Evolutionary conservation across 2,888 invertebrate genomes (phyloP), one percentile per base, ranked within the genome.

Genomic region (Agrotis segetum): DNA sequence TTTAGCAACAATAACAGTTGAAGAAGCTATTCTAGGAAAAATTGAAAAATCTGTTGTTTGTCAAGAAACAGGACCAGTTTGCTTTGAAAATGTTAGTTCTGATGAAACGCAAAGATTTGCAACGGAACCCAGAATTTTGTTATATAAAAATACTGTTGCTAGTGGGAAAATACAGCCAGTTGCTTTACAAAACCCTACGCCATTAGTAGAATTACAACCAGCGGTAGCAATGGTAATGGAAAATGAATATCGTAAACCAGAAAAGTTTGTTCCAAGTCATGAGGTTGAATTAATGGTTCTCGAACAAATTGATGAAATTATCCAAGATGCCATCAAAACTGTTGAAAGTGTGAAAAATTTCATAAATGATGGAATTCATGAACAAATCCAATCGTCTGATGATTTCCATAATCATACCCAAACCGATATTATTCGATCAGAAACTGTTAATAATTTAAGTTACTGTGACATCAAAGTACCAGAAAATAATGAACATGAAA

Each of bases 251-350:
- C 14, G 3, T 56, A 14, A 13, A 34, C 29, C 7, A 24, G 29
- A 19, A 34, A 68, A 53, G 14, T 16, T 60, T 7, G 29, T 40
- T 29, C 5, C 29, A 1, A 44, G 21, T 14, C n/a, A 53, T 34
- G 68, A 69, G 44, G 14, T n/a, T 44, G 44, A 62, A 46, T 49
- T 68, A 16, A 59, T 60, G 49, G n/a, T 69, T 0, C 34, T 63
- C 19, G 59, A 63, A 59, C 62, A 76, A 75, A 69, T 76, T 50
- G 69, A 74, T n/a, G 49, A 69, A 0, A 74, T 69, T 49, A 63
- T 75, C 19, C 44, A 59, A 49, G 62, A 74, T 21, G 69, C 74
- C 3, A 49, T 63, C 3, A 46, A 63, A 13, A 55, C 29, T 6
- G 5, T 63, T 19, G 59, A 60, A 74, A 44, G 59, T 29, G 49